These are phyloP conservation scores for Neopipo cinnamomea DNA, from an alignment of 2,113 vertebrate species.

Conservation along the genomic window DNA sequence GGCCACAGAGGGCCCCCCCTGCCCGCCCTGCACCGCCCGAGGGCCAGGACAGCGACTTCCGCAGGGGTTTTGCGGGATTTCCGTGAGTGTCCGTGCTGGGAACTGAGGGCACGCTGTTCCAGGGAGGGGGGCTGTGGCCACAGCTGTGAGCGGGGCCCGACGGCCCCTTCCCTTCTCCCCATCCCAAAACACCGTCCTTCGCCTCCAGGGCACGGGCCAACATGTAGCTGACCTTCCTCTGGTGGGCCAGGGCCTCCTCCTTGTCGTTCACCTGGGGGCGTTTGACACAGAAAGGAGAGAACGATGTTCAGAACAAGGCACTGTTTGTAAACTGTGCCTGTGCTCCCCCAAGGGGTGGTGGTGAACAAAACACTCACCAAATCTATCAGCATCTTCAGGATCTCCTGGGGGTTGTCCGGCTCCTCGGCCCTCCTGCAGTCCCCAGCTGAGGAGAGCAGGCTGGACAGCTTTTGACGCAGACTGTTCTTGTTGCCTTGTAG, in stretches of 20 bases:
- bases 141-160: rapidly evolving
- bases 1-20: rapidly evolving
- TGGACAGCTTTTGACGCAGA: conserved; percentile 75
- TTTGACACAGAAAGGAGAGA: background rate
- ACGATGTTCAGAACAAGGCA: background rate
- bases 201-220: conserved; percentile 81
- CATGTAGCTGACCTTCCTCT: conserved; percentile 94
- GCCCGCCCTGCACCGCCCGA: rapidly evolving
- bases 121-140: background rate
- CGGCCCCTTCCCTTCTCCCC: background rate
- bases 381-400: conserved; percentile 81
- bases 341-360: rapidly evolving
- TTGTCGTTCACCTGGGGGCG: conserved; percentile 86
- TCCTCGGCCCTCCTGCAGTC: conserved; percentile 64
- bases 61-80: background rate
- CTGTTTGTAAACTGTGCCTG: background rate
- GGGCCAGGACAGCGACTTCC: background rate
- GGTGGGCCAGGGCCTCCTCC: conserved; percentile 91
- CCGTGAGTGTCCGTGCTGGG: background rate
- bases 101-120: background rate
- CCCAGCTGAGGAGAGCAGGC: conserved; percentile 69
- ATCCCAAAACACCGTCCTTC: conserved; percentile 61
- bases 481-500: conserved; percentile 45
- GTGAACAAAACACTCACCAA: conserved; percentile 75
- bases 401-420: conserved; percentile 73